Evolutionary conservation across 1,140 invertebrate species (phyloP), one percentile per base, ranked within the genome.

Genomic region (Caenorhabditis tropicalis): DNA sequence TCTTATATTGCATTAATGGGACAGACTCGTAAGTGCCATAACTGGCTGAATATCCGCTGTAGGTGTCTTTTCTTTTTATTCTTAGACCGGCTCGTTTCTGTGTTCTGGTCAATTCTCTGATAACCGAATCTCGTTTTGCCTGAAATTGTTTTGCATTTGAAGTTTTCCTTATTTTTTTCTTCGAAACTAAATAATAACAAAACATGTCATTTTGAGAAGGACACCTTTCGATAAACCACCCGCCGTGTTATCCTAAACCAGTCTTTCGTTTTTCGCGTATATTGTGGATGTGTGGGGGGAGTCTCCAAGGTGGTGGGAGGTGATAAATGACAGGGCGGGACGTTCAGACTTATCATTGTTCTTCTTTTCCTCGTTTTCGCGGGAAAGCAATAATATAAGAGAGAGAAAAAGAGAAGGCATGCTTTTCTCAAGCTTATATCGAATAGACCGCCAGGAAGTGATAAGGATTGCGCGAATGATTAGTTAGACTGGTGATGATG

Each of bases 1-100:
- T 87, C 46, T 93, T 87, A 31, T 95, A 95, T 51, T 92, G 91
- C 70, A 92, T 92, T 51, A 95, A 94, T 70, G 93, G 92, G 39
- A 93, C 91, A 6, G 95, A 95, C 6, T 82, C 56, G 60, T 82
- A 82, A 1, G 56, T 74, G n/a, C 82, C 82, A 56, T 82, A 82
- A 49, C 82, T 82, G 7, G 82, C 82, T 89, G 94, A 94, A 74
- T 92, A 90, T 79, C 94, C 94, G 51, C 93, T 93, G 92, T 94
- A 95, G 4, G 65, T 43, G n/a, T 43, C 36, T 74, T 74, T 36
- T 43, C 65, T 74, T 24, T 74, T 74, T 10, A 74, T 4, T 24
- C 65, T 43, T 9, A 36, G 29, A n/a, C 65, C 65, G 10, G 65
- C 65, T 24, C 65, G 36, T 43, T 74, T 74, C 24, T 74, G 65